These are phyloP conservation scores for Melanchra persicariae DNA, from an alignment of 2,888 invertebrate species.

Conservation along the genomic window DNA sequence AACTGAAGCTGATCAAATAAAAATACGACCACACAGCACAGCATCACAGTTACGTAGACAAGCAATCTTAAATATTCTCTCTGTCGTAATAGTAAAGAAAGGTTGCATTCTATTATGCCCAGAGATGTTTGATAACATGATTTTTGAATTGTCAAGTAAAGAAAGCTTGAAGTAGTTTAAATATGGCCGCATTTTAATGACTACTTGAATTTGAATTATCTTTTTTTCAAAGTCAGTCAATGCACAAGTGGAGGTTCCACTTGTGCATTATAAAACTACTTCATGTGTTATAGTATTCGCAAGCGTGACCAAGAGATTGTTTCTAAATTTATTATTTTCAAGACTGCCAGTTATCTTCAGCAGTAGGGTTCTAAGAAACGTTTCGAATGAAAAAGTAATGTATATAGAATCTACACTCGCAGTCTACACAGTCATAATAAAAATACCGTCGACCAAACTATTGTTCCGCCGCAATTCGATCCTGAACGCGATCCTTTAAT, in stretches of 20 bases:
- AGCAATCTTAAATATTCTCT: conserved; percentile 47
- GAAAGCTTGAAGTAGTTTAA: conserved; percentile 21
- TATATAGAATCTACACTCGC: too few relatives aligned
- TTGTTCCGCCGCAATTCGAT: conserved; percentile 36
- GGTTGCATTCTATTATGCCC: conserved; percentile 56
- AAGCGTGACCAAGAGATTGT: not conserved
- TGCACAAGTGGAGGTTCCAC: too few relatives aligned
- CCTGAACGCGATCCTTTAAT: conserved; percentile 20
- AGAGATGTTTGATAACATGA: conserved; percentile 59
- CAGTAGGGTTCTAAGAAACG: not conserved
- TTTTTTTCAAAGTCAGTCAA: not conserved
- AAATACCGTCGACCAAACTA: conserved; percentile 19
- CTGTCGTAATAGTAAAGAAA: conserved; percentile 59
- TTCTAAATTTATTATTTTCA: not conserved
- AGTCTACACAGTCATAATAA: not conserved
- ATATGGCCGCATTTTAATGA: conserved; percentile 12
- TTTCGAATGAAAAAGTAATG: not conserved
- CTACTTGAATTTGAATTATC: conserved; percentile 15
- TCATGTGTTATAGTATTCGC: not conserved
- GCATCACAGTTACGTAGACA: conserved; percentile 53
- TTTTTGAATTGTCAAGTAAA: conserved; percentile 49
- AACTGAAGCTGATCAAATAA: conserved; percentile 64
- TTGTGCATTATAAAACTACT: not conserved
- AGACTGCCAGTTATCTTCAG: not conserved
- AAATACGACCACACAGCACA: conserved; percentile 63